A percentile compares a stretch with the other conserved stretches of the same genome.
These are phyloP conservation scores for Galago senegalensis DNA, from an alignment of 2,797 vertebrate species.

Conservation along the genomic window DNA sequence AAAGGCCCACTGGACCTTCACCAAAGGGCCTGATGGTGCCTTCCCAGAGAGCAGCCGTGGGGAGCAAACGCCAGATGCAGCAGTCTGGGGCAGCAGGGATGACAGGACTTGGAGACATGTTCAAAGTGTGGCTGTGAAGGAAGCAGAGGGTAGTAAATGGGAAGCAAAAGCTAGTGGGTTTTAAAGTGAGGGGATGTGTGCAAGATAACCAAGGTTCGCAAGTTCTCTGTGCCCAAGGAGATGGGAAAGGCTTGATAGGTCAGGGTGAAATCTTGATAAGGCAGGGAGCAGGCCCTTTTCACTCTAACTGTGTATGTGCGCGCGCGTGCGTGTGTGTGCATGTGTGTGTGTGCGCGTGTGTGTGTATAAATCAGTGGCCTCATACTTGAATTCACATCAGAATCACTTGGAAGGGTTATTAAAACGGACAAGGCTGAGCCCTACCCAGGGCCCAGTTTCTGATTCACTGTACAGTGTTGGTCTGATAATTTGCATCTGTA, in stretches of 20 bases:
- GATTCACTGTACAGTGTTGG: not conserved
- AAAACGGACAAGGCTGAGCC: not conserved
- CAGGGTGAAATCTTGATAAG: not conserved
- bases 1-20: not conserved
- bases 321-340: too few relatives aligned
- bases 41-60: not conserved
- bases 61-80: not conserved
- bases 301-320: not conserved
- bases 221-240: not conserved
- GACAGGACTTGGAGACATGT: not conserved
- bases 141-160: not conserved
- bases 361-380: not conserved
- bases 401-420: not conserved
- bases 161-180: not conserved
- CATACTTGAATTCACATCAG: not conserved
- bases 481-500: slow-evolving; percentile 21
- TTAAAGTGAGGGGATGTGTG: not conserved
- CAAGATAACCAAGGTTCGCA: not conserved
- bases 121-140: not conserved
- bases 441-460: not conserved
- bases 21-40: not conserved
- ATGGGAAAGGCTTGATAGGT: not conserved
- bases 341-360: not conserved
- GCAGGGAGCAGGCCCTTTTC: not conserved
- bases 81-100: not conserved